Evolutionary conservation across 2,888 invertebrate genomes (phyloP), one percentile per base, ranked within the genome.

Genomic region (Sminthurides aquaticus): DNA sequence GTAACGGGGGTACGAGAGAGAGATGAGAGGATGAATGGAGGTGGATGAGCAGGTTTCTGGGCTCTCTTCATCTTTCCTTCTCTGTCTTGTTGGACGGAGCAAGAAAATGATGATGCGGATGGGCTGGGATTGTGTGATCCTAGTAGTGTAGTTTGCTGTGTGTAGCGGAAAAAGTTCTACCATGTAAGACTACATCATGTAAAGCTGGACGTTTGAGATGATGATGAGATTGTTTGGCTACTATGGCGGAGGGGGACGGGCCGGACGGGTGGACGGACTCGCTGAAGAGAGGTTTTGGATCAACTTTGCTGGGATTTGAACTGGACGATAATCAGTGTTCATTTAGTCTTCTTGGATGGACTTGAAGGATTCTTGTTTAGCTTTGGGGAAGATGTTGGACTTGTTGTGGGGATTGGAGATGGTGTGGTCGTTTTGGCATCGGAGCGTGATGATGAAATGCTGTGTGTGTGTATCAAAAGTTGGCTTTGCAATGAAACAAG

Each of bases 31-130:
- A 61, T 61, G 61, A 61, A 61, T 61, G 54, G 34, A 61, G 62
- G 55, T 56, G 62, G 62, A 62, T 62, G 55, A 27, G 57, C 62
- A 62, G 56, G 62, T 62, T 62, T 55, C 34, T n/a, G n/a, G n/a
- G n/a, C n/a, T n/a, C n/a, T 29, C 57, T 18, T 28, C 20, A 25
- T 52, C 52, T 48, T 59, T 59, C 5, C 26, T 55, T 3, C 2
- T 55, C 28, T 27, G 54, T 52, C n/a, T n/a, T n/a, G n/a, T n/a
- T n/a, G n/a, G n/a, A n/a, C n/a, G n/a, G n/a, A n/a, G n/a, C n/a
- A n/a, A n/a, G n/a, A n/a, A n/a, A n/a, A n/a, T n/a, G n/a, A n/a
- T n/a, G n/a, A n/a, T n/a, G n/a, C n/a, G n/a, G n/a, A n/a, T n/a
- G n/a, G n/a, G n/a, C n/a, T n/a, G n/a, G n/a, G n/a, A n/a, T n/a